Base-by-base conservation (phyloP, 2,888 invertebrate genomes). In the Apoda limacodes region DNA sequence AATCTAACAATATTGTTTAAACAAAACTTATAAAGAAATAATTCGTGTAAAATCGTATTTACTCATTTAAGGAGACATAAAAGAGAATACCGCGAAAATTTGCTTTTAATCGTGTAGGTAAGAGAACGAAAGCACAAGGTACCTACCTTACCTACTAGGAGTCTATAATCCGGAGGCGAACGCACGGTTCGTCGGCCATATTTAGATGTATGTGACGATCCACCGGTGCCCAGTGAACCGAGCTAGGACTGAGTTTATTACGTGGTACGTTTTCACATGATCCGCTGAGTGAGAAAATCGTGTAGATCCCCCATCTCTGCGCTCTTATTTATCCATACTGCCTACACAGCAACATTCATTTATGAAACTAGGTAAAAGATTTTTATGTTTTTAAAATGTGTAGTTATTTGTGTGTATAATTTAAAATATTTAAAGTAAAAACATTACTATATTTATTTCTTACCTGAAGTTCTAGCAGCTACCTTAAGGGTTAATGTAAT, bases 221-320 rank as follows among this genome's bases (percentile, higher is more conserved):
- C 76, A 78, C 63, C 71, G 76, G 56, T 71, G 75, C 72, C 67
- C 80, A 80, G 52, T 80, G 80, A 78, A 67, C 80, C 72, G 78
- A 57, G 60, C 62, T 65, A 68, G 74, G 76, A 76, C 72, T 70
- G 78, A 76, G 78, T 72, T 69, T 52, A 76, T 76, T 76, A 75
- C 75, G 74, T 75, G 70, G 71, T 74, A 72, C 72, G 74, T 71
- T 70, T 72, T 74, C 80, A 78, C 74, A 69, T 78, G 76, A 76
- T 75, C 78, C 70, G 68, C 74, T 72, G 72, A 74, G 74, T 78
- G 80, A 74, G 75, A 76, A 67, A 69, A 71, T 74, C 69, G 67
- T 55, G 52, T 54, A n/a, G n/a, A n/a, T n/a, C n/a, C 58, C 60
- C 43, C 42, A 45, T 30, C 44, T 32, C 34, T 30, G 29, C 40